A percentile compares a stretch with the other conserved stretches of the same genome.
These are phyloP conservation scores for Sturnira hondurensis DNA, from an alignment of 2,113 vertebrate genomes.

Conservation along the genomic window DNA sequence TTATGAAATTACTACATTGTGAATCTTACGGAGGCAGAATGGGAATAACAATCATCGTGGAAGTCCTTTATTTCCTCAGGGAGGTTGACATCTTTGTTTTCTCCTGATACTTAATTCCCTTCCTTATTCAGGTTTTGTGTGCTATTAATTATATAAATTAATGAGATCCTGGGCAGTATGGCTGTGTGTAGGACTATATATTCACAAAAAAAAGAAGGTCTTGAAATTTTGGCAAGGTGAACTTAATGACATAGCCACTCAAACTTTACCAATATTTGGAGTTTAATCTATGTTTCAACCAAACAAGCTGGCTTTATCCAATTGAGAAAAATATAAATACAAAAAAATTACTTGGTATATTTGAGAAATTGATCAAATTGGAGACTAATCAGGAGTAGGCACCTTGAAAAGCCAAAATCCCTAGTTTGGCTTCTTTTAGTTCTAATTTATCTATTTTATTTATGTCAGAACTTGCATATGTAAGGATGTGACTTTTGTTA, in stretches of 20 bases:
- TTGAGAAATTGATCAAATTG: slow-evolving; percentile 23
- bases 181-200: not conserved
- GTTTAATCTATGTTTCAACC: not conserved
- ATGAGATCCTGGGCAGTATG: not conserved
- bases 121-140: slow-evolving; percentile 1
- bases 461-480: not conserved
- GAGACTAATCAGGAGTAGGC: not conserved
- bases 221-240: not conserved
- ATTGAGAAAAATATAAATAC: slow-evolving; percentile 2
- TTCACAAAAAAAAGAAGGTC: not conserved
- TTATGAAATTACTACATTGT: not conserved
- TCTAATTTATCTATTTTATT: not conserved
- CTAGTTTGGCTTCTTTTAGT: not conserved
- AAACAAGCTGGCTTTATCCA: not conserved
- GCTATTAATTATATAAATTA: not conserved
- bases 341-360: not conserved
- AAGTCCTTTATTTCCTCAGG: not conserved
- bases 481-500: not conserved
- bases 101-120: not conserved
- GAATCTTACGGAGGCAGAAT: not conserved
- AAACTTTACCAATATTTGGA: not conserved
- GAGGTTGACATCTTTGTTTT: not conserved
- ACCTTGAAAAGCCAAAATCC: not conserved
- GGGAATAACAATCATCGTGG: not conserved
- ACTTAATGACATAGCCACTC: not conserved